These are phyloP conservation scores for Acrocephalus scirpaceus DNA, from an alignment of 2,797 vertebrate species.

Conservation along the genomic window DNA sequence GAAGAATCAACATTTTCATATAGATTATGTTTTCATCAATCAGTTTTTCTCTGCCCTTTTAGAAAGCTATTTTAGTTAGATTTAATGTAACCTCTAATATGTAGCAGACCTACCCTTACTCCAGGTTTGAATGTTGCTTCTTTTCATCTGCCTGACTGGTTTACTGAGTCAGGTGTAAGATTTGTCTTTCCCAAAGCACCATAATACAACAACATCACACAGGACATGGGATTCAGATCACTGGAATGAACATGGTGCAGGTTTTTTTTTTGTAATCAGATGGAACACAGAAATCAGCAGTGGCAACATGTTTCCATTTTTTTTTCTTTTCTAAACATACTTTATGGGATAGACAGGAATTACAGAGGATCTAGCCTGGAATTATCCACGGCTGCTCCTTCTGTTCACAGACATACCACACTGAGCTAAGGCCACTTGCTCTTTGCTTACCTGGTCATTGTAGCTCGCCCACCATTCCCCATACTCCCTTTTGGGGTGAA, in stretches of 20 bases:
- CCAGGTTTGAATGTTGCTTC: not conserved
- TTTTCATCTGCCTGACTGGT: not conserved
- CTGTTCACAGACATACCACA: conserved; percentile 73
- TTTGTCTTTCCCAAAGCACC: conserved; percentile 33
- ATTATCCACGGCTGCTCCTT: conserved; percentile 54
- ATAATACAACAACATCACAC: conserved; percentile 43
- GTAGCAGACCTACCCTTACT: not conserved
- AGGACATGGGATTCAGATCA: conserved; percentile 58
- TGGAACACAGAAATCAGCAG: conserved; percentile 48
- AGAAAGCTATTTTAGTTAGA: not conserved
- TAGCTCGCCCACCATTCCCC: conserved; percentile 85
- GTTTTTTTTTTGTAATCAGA: not conserved
- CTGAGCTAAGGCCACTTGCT: conserved; percentile 70
- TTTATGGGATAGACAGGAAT: conserved; percentile 45
- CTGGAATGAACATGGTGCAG: conserved; percentile 9
- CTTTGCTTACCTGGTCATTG: conserved; percentile 83
- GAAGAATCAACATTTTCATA: not conserved
- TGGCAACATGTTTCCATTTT: not conserved
- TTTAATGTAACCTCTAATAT: not conserved
- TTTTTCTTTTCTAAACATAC: not conserved
- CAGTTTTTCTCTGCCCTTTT: not conserved
- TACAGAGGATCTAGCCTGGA: conserved; percentile 51
- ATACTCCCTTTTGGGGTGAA: conserved; percentile 85
- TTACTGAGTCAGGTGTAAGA: not conserved
- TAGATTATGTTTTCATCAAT: not conserved